phyloP scores from a whole-genome alignment of 2,888 invertebrate species.

The Clanis bilineata region DNA sequence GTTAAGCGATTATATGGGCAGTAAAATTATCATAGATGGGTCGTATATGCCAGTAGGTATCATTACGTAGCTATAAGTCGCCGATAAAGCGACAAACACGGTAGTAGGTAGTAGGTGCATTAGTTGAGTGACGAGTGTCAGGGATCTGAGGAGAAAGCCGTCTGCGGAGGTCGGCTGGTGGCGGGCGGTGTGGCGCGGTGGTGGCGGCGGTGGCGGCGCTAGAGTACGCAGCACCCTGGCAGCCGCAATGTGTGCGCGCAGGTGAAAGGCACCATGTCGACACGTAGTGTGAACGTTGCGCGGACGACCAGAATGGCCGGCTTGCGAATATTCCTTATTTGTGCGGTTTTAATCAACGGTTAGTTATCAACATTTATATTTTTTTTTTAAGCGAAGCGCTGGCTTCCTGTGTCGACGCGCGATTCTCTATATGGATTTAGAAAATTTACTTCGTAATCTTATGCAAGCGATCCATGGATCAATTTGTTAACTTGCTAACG shows the following conservation, averaged over 20 bases:
- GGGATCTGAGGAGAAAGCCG: slow-evolving; percentile 72
- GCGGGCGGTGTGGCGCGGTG: slow-evolving; percentile 44
- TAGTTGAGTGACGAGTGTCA: slow-evolving; percentile 43
- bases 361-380: slow-evolving; percentile 45
- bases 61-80: slow-evolving; percentile 5
- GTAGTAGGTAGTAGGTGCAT: slow-evolving; percentile 32
- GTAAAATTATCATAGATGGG: slow-evolving; percentile 4
- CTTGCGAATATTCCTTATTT: slow-evolving; percentile 64
- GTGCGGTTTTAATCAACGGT: slow-evolving; percentile 72
- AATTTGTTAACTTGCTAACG: slow-evolving; percentile 58
- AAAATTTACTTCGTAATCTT: slow-evolving; percentile 53
- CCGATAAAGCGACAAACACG: slow-evolving; percentile 14
- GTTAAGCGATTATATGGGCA: neutral
- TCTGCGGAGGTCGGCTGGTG: slow-evolving; percentile 62
- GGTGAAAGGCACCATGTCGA: slow-evolving; percentile 77
- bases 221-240: slow-evolving; percentile 8
- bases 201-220: slow-evolving; percentile 27
- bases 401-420: neutral
- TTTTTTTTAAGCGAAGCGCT: slow-evolving; percentile 20
- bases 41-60: neutral
- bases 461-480: slow-evolving; percentile 64
- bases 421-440: slow-evolving; percentile 29
- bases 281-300: slow-evolving; percentile 48
- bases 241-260: slow-evolving; percentile 68
- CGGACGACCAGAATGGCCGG: slow-evolving; percentile 57